Conservation (phyloP, 1,140 invertebrate genomes). For the Sycobia sp. region DNA sequence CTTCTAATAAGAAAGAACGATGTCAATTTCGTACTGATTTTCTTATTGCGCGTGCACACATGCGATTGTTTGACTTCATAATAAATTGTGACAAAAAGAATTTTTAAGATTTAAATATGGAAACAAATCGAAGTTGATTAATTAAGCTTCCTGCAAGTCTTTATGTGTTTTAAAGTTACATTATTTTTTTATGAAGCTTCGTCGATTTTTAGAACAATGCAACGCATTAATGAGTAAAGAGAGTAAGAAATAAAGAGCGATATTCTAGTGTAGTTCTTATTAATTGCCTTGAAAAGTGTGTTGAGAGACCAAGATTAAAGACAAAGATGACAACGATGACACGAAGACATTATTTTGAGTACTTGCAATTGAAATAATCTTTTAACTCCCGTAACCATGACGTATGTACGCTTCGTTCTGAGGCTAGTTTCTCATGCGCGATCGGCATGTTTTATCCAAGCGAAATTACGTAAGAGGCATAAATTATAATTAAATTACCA, state of each 20-base stretch:
- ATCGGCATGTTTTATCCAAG: constrained; percentile 23
- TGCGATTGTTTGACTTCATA: constrained; percentile 19
- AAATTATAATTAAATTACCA: constrained; percentile 12
- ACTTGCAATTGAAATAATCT: constrained; percentile 26
- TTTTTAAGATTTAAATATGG: constrained; percentile 27
- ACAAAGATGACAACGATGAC: constrained; percentile 20
- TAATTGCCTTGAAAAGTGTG: constrained; percentile 26
- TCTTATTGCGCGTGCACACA: neutral
- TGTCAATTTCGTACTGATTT: constrained; percentile 17
- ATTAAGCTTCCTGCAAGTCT: constrained; percentile 1
- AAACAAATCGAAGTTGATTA: neutral
- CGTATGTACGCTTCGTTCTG: neutral
- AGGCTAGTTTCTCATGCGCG: neutral
- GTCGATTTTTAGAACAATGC: constrained; percentile 16
- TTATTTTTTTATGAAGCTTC: constrained; percentile 40
- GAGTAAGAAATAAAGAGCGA: constrained; percentile 16
- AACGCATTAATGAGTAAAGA: neutral
- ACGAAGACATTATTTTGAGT: constrained; percentile 23
- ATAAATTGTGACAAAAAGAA: constrained; percentile 21
- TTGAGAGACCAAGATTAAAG: constrained; percentile 10
- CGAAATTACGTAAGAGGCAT: constrained; percentile 16
- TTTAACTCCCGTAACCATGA: constrained; percentile 17
- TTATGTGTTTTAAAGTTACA: constrained; percentile 34
- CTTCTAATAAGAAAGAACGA: constrained; percentile 21
- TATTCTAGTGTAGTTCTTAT: constrained; percentile 25